Percentiles rank a stretch among this genome's conserved stretches.
Conservation (phyloP, 2,113 vertebrate genomes). For the Suricata suricatta region DNA sequence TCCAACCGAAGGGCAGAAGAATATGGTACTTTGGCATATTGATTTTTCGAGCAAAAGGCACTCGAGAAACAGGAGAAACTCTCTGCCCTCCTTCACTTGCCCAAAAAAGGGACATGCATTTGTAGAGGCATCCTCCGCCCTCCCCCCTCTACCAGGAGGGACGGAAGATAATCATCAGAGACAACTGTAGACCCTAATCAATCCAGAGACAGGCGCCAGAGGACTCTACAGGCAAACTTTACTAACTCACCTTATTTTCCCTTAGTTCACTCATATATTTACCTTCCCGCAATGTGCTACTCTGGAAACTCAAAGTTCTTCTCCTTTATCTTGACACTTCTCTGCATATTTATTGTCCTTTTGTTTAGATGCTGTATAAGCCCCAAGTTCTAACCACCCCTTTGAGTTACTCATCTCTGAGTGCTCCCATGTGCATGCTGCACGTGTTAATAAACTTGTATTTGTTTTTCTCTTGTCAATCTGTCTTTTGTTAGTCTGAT, state of each 20-base stretch:
- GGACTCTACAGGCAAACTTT: neutral
- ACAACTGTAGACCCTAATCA: neutral
- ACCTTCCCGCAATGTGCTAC: neutral
- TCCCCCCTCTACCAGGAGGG: neutral
- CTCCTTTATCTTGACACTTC: neutral
- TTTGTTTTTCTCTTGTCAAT: neutral
- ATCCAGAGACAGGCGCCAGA: neutral
- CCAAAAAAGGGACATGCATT: neutral
- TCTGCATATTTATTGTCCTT: neutral
- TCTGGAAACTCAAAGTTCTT: neutral
- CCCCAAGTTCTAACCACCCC: neutral
- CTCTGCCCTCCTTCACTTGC: neutral
- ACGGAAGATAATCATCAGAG: neutral
- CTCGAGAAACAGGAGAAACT: neutral
- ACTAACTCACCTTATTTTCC: neutral
- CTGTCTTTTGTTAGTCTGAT: neutral
- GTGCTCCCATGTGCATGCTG: neutral
- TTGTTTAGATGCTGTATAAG: neutral
- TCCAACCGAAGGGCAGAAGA: neutral
- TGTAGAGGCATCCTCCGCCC: neutral
- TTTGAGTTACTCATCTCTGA: neutral
- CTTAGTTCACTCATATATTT: neutral
- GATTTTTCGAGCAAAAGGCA: neutral
- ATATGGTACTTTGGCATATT: neutral
- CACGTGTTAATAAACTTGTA: neutral